These are phyloP conservation scores for Pammene aurita DNA, from an alignment of 2,888 invertebrate genomes.

Conservation along the genomic window DNA sequence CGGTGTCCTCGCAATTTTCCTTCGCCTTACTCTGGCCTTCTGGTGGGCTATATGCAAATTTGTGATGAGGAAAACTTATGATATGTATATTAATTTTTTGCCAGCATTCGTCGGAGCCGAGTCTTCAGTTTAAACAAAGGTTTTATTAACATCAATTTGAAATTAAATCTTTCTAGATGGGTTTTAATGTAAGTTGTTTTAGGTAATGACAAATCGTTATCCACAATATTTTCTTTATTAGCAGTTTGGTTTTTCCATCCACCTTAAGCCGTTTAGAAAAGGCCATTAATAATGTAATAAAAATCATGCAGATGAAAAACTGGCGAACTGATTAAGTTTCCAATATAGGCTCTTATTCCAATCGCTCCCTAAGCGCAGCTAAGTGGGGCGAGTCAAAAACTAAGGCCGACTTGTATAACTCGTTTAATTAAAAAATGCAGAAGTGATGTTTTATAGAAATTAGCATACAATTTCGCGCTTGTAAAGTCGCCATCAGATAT, in stretches of 20 bases:
- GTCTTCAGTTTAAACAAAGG: constrained; percentile 7
- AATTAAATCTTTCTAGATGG: not conserved
- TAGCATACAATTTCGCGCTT: too few species aligned
- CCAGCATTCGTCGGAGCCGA: constrained; percentile 5
- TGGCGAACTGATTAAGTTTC: constrained; percentile 21
- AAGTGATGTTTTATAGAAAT: too few species aligned
- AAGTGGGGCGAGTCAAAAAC: not conserved
- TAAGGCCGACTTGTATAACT: too few species aligned
- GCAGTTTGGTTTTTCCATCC: not conserved
- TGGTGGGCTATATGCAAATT: constrained; percentile 33
- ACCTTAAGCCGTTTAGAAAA: constrained; percentile 11
- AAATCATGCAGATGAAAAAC: constrained; percentile 28
- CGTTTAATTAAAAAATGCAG: too few species aligned
- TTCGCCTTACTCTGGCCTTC: constrained; percentile 27
- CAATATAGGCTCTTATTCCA: constrained; percentile 12
- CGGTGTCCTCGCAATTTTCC: constrained; percentile 37
- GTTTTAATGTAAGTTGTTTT: too few species aligned
- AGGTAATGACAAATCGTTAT: too few species aligned
- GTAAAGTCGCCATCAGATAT: too few species aligned
- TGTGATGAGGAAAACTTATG: constrained; percentile 30
- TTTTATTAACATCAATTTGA: not conserved
- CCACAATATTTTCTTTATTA: too few species aligned
- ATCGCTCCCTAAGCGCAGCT: not conserved
- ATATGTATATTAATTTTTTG: constrained; percentile 26
- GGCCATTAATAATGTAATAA: constrained; percentile 34